A percentile compares a stretch with the other conserved stretches of the same genome.
Evolutionary conservation across 2,888 invertebrate genomes (phyloP).

Genomic region (Dolomedes plantarius): DNA sequence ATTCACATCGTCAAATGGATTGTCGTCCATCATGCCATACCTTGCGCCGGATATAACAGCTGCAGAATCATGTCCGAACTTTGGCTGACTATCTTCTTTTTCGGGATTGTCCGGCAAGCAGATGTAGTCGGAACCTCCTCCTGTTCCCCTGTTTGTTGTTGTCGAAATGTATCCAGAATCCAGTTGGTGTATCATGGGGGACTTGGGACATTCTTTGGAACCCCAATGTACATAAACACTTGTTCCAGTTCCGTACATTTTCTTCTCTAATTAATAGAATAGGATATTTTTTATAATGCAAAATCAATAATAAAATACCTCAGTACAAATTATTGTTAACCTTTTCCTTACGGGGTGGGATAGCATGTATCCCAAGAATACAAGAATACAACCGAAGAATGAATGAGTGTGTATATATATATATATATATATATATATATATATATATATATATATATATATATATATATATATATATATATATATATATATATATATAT

Average conservation of each 20-base stretch:
- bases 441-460: too few relatives aligned
- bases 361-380: too few relatives aligned
- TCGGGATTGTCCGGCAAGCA: constrained; percentile 39
- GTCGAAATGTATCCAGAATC: constrained; percentile 44
- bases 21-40: constrained; percentile 52
- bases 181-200: constrained; percentile 43
- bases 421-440: too few relatives aligned
- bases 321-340: too few relatives aligned
- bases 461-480: too few relatives aligned
- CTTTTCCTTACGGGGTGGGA: too few relatives aligned
- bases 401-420: too few relatives aligned
- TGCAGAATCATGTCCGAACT: constrained; percentile 18
- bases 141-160: constrained; percentile 37
- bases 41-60: constrained; percentile 31
- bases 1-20: constrained; percentile 23
- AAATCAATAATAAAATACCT: too few relatives aligned
- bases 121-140: constrained; percentile 51
- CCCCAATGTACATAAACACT: constrained; percentile 54
- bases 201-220: constrained; percentile 31
- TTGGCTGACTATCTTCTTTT: not conserved
- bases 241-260: constrained; percentile 55
- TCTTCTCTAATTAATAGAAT: constrained; percentile 49
- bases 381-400: too few relatives aligned
- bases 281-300: too few relatives aligned
- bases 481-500: too few relatives aligned